Conservation (phyloP, 2,888 invertebrate genomes). For the Stomorhina lunata region DNA sequence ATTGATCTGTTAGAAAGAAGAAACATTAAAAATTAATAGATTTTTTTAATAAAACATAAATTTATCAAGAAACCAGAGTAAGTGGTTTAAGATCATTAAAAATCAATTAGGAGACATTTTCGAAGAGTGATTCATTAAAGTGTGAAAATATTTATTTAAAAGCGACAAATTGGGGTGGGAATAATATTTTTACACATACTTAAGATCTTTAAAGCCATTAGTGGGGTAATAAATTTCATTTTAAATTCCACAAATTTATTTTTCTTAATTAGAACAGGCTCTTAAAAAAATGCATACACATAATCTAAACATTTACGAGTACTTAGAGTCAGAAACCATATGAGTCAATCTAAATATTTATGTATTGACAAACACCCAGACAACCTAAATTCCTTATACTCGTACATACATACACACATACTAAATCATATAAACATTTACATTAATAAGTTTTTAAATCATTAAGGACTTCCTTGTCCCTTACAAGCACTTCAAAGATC, state of each 20-base stretch:
- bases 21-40: background rate
- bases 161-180: slow-evolving; percentile 54
- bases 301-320: background rate
- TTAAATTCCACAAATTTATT: slow-evolving; percentile 29
- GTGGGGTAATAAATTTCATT: slow-evolving; percentile 57
- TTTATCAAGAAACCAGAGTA: slow-evolving; percentile 19
- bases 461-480: slow-evolving; percentile 32
- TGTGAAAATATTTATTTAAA: background rate
- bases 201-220: slow-evolving; percentile 47
- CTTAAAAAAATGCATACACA: slow-evolving; percentile 27
- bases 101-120: background rate
- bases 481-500: background rate
- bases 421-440: background rate
- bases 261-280: slow-evolving; percentile 19
- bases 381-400: no score
- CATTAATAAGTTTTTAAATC: background rate
- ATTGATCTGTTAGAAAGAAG: slow-evolving; percentile 86
- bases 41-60: background rate
- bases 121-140: background rate
- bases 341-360: no score
- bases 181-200: slow-evolving; percentile 45
- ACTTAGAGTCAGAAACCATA: background rate
- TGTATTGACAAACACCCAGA: background rate
- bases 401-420: no score
- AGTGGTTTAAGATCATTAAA: slow-evolving; percentile 1